Evolutionary conservation across 2,797 vertebrate species (phyloP), one percentile per base, ranked within the genome.

Genomic region (Apodemus agrarius): DNA sequence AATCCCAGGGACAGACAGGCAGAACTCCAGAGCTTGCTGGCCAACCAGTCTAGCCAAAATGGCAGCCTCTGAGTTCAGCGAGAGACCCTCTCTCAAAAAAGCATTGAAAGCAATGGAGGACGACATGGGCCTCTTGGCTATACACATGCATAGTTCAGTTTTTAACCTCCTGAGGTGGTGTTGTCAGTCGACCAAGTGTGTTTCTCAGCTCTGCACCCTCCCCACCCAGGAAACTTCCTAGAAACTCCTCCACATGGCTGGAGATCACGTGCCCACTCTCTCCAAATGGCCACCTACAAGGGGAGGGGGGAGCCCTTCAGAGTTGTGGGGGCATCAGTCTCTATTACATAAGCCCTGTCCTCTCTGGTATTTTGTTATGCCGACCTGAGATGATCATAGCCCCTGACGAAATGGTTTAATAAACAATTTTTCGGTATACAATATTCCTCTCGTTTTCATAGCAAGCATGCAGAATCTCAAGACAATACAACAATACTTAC

Each of bases 401-500:
- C 29, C 54, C 74, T 54, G 3, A 8, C 75, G 61, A 89, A 96
- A 93, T 9, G 4, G 6, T 84, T 84, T 88, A 74, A 72, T 17
- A 11, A 63, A 63, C 1, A 13, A 6, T 49, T 94, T 93, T 93
- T 52, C 61, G 82, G 59, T 82, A 22, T 80, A 52, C 24, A 69
- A 40, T 80, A 74, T 93, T 83, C 40, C 72, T 93, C 82, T 89
- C 40, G 37, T 78, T 90, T 93, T 67, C 83, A 13, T 16, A 10
- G 26, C 61, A 52, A 24, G 21, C 59, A 74, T 40, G 84, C 6
- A 90, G n/a, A n/a, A 88, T 21, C 24, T n/a, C 37, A 76, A 74
- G 84, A n/a, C 69, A 54, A n/a, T 79, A 54, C 88, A 81, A 95
- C 89, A 83, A 59, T 54, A 21, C 31, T 31, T 74, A 67, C 31